Percentiles rank a stretch among this genome's conserved stretches.
Conservation (phyloP, 1,140 invertebrate species). For the Temnothorax nylanderi region DNA sequence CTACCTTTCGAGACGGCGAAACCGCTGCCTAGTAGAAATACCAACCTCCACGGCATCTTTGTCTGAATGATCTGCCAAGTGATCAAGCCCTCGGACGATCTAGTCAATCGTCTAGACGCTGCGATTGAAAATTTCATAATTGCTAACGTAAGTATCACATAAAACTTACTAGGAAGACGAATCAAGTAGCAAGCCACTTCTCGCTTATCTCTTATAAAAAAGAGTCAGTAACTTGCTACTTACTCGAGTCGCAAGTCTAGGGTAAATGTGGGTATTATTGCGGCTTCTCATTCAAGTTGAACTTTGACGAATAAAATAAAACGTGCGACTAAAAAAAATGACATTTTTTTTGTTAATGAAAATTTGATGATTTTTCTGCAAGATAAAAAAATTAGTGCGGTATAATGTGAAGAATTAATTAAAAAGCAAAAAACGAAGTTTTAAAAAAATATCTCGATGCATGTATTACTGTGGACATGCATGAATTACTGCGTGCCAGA, state of each 20-base stretch:
- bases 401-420: too few species aligned
- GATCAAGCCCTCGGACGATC: constrained; percentile 88
- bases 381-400: too few species aligned
- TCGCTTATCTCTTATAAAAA: not conserved
- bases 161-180: not conserved
- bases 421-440: too few species aligned
- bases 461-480: too few species aligned
- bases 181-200: not conserved
- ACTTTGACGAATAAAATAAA: too few species aligned
- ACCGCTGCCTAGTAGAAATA: constrained; percentile 91
- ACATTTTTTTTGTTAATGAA: too few species aligned
- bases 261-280: too few species aligned
- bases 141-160: not conserved
- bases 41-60: constrained; percentile 90
- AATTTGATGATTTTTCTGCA: too few species aligned
- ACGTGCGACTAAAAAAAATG: too few species aligned
- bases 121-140: not conserved
- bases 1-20: constrained; percentile 93
- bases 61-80: constrained; percentile 91
- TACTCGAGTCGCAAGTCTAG: not conserved
- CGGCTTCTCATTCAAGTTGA: too few species aligned
- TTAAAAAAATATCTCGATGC: too few species aligned
- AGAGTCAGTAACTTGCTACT: constrained; percentile 7
- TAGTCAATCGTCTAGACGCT: constrained; percentile 82
- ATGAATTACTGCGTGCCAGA: too few species aligned